Conservation (phyloP, 2,888 invertebrate genomes). For the Epinotia brunnichana region DNA sequence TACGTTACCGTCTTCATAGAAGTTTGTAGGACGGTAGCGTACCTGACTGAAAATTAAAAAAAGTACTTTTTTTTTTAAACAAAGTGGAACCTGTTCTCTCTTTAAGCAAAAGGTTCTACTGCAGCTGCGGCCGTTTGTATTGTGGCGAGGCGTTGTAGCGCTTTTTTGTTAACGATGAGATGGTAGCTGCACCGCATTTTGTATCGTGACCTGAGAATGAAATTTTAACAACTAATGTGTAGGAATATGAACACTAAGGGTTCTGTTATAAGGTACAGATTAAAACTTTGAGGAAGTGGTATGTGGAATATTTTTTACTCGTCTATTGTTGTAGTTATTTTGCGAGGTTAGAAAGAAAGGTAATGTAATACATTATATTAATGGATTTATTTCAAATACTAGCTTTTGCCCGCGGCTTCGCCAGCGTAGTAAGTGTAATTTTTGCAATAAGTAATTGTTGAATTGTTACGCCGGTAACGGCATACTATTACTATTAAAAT, state of each 20-base stretch:
- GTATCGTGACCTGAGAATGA: background rate
- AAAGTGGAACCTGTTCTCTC: too few species aligned
- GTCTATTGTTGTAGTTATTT: background rate
- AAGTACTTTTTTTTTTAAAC: too few species aligned
- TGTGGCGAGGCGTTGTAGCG: slow-evolving; percentile 1
- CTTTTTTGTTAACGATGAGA: slow-evolving; percentile 31
- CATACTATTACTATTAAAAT: too few species aligned
- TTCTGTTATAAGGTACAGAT: background rate
- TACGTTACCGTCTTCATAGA: too few species aligned
- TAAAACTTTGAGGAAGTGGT: background rate
- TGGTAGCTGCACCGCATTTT: slow-evolving; percentile 11
- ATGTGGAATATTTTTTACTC: background rate
- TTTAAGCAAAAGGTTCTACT: background rate
- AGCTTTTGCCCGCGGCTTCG: too few species aligned
- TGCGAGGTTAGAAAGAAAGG: background rate
- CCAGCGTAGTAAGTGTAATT: too few species aligned
- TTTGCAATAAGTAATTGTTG: too few species aligned
- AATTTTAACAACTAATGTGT: background rate
- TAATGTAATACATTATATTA: too few species aligned
- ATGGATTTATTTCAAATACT: too few species aligned
- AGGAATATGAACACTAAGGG: background rate
- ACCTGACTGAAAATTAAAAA: too few species aligned
- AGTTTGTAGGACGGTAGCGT: too few species aligned
- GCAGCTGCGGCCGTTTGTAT: background rate
- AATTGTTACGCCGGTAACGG: too few species aligned